Base-by-base conservation (phyloP, 2,113 vertebrate genomes). In the Pheucticus melanocephalus region DNA sequence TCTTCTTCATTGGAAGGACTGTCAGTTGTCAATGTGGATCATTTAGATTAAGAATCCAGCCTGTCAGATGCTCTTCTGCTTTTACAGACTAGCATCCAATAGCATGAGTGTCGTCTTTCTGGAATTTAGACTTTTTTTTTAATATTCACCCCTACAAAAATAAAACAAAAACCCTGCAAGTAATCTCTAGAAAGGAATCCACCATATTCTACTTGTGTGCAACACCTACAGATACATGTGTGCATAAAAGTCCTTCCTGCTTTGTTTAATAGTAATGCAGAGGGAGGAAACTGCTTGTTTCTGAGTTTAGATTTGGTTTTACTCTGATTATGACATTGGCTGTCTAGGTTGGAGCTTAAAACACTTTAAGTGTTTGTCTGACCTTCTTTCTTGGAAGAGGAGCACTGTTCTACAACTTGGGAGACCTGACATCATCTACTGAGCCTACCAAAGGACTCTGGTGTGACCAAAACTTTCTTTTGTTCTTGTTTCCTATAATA, bases 1-100 rank as follows among this genome's bases (percentile, higher is more conserved):
- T 57, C 88, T 91, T 71, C 86, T 94, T 94, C 93, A 65, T 77
- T 95, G 95, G 88, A 97, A 94, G 83, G 71, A 75, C 78, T 97
- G 95, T 95, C 96, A 97, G 65, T 92, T 97, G 73, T 86, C 93
- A 92, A n/a, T 70, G 95, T 65, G 44, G 75, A 95, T 92, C 31
- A 1, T 54, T 83, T 70, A 87, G 81, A 73, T 95, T 92, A 92
- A 94, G 86, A 90, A 95, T 18, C 61, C 4, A 17, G 16, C 42
- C 39, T 96, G 93, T 94, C 91, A 90, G 60, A 86, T 70, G 56
- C 45, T 92, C 23, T 44, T 91, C 61, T 95, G 42, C 60, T 86
- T 73, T 60, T 94, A 57, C 45, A 65, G 33, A 35, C 30, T 80
- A 57, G 40, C 45, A 87, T 61, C 54, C 12, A 23, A 63, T 50